Base-by-base conservation (phyloP, 2,113 vertebrate genomes). In the Pelmatolapia mariae region DNA sequence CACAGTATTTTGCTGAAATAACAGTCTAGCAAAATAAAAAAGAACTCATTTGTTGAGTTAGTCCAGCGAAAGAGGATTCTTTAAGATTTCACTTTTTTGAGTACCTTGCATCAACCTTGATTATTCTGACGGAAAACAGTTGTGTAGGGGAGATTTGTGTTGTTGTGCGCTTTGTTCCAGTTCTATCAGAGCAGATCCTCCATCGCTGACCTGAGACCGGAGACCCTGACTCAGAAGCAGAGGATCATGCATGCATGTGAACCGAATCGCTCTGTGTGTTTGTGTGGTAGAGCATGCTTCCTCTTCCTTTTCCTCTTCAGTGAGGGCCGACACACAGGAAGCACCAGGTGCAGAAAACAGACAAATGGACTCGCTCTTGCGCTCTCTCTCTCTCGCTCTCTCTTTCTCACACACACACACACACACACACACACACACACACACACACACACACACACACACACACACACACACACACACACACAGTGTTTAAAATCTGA, bases 291-390 rank as follows among this genome's bases (percentile, higher is more conserved):
- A 57, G 61, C 56, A 81, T 80, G 71, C 86, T 93, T 95, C 90
- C 91, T 90, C 81, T 93, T 96, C 85, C 87, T 82, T 43, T 90
- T 90, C 79, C 89, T 87, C 18, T 40, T 80, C 61, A 63, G 92
- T 78, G 57, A 85, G 56, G 19, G 31, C 33, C 57, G 22, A n/a
- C 66, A 43, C 68, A 43, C 85, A 82, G 88, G 80, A 92, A 59
- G 86, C 50, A 83, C 84, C 91, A 90, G 88, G 85, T 63, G 59
- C 59, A 63, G 59, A 4, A 63, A 63, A n/a, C 29, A 63, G 59
- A 63, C 59, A 33, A 63, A 33, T 19, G 29, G 59, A 33, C 29
- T 90, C 0, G 6, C 19, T 80, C 4, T 73, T 15, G n/a, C 43
- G 0, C 7, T 68, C 19, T 26, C 15, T 31, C 5, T 10, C 56